These are phyloP conservation scores for Myiozetetes cayanensis DNA, from an alignment of 2,113 vertebrate genomes.

Conservation along the genomic window DNA sequence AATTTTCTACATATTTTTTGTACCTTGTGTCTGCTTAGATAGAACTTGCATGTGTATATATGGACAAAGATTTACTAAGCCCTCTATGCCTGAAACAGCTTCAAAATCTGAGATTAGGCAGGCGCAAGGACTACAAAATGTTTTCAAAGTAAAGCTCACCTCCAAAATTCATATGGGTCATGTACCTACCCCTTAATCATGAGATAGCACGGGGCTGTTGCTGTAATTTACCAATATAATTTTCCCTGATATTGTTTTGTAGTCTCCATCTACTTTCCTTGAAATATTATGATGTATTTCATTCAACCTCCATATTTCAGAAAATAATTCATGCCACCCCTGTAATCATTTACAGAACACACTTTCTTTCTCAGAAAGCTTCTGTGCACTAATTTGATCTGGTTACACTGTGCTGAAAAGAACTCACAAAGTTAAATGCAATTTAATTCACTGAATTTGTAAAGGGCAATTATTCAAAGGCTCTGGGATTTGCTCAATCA, in stretches of 20 bases:
- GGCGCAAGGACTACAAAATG: not conserved
- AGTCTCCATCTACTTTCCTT: not conserved
- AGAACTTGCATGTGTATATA: conserved; percentile 28
- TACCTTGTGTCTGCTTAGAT: not conserved
- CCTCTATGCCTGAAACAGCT: conserved; percentile 30
- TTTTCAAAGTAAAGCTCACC: conserved; percentile 42
- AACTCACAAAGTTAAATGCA: not conserved
- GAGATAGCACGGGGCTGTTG: not conserved
- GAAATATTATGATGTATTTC: not conserved
- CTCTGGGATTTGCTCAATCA: not conserved
- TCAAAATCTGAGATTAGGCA: conserved; percentile 7
- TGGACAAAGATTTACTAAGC: conserved; percentile 29
- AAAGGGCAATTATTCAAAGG: not conserved
- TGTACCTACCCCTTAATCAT: not conserved
- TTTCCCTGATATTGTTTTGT: not conserved
- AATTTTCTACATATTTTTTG: conserved; percentile 25
- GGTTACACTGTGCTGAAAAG: not conserved
- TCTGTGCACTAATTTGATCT: not conserved
- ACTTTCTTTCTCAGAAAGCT: not conserved
- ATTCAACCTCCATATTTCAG: not conserved
- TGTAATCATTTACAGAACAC: not conserved
- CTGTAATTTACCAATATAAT: not conserved
- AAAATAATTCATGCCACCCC: not conserved
- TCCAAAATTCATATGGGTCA: not conserved
- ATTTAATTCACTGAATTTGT: not conserved